A percentile compares a stretch with the other conserved stretches of the same genome.
These are phyloP conservation scores for Sapayoa aenigma DNA, from an alignment of 2,113 vertebrate genomes.

Conservation along the genomic window DNA sequence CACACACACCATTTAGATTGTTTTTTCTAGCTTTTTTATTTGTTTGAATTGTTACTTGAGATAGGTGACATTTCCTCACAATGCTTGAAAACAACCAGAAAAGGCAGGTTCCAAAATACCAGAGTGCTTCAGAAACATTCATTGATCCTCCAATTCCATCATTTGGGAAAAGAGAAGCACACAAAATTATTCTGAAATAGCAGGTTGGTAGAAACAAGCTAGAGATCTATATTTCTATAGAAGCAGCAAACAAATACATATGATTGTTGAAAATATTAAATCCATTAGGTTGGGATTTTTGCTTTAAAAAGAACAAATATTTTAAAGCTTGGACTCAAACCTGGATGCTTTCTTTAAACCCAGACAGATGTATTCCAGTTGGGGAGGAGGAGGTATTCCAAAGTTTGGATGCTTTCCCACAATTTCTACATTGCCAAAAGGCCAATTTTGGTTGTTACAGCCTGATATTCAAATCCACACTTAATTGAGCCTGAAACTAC, in stretches of 20 bases:
- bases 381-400: not conserved
- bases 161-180: not conserved
- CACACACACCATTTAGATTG: not conserved
- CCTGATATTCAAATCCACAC: not conserved
- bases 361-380: not conserved
- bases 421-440: not conserved
- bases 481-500: not conserved
- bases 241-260: not conserved
- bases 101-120: not conserved
- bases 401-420: not conserved
- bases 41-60: not conserved
- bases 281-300: not conserved
- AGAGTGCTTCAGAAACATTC: not conserved
- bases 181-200: not conserved
- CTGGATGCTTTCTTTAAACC: not conserved
- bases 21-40: not conserved
- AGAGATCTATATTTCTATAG: not conserved
- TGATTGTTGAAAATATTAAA: not conserved
- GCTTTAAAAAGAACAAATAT: not conserved
- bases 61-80: not conserved
- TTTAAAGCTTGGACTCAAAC: not conserved
- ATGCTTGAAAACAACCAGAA: not conserved
- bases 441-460: not conserved
- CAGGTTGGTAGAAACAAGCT: not conserved
- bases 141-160: not conserved